Evolutionary conservation across 2,797 vertebrate species (phyloP), one percentile per base, ranked within the genome.

Genomic region (Perodicticus potto): DNA sequence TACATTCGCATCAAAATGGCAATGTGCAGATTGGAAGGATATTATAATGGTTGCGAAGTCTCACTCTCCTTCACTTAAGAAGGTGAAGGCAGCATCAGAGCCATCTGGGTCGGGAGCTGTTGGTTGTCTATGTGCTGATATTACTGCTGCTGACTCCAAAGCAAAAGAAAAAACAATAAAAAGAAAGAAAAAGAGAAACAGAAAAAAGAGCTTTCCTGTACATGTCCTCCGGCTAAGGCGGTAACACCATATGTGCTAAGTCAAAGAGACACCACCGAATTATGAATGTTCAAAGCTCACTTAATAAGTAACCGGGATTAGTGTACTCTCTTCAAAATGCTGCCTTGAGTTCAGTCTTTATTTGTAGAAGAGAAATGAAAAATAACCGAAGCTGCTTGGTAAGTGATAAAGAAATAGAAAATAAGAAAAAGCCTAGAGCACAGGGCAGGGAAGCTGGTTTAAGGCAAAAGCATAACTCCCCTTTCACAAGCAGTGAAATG

Each of bases 1-100:
- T 76, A 3, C 91, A 90, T 95, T 92, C 96, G 86, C 89, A 96
- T 93, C 81, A 97, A 91, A 96, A 94, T 96, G 82, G 78, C 83
- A 69, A 57, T 37, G 34, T 72, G 11, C 72, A 82, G 55, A 89
- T 82, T 93, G 74, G 59, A 84, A 92, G 32, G 49, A 43, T 96
- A 85, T 81, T 90, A 77, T 85, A 93, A 89, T 92, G 74, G 80
- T 89, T 93, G 14, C 61, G 37, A 82, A 91, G 43, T 73, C 55
- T 95, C 63, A 76, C 43, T 29, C 43, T 86, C 80, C 22, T 94
- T 96, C 69, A 43, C 45, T 77, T 59, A 87, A 29, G n/a, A 89
- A 89, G 37, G 61, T 34, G 61, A 86, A 91, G 43, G 19, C 67
- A 61, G 53, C 43, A 37, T 67, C 40, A 89, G 53, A 78, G 49